Percentiles rank a stretch among this genome's conserved stretches.
phyloP scores from a whole-genome alignment of 2,888 invertebrate species.

The Achlya flavicornis region DNA sequence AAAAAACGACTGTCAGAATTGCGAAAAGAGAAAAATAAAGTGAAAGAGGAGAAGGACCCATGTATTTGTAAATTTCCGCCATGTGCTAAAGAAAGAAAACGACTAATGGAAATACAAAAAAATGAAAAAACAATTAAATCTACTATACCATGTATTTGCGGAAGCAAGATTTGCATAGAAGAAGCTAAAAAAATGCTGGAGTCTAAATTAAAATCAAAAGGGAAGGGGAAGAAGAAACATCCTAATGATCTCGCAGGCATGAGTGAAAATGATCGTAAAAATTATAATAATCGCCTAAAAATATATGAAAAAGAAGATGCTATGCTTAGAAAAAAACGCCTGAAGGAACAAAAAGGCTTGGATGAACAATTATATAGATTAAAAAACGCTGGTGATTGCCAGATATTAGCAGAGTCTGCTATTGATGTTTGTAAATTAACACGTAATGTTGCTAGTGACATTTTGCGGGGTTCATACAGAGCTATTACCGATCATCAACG shows the following conservation, averaged over 20 bases:
- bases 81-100: conserved; percentile 11
- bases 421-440: conserved; percentile 28
- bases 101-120: conserved; percentile 4
- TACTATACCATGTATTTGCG: neutral
- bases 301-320: conserved; percentile 26
- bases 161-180: neutral
- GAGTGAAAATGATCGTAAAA: conserved; percentile 13
- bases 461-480: conserved; percentile 28
- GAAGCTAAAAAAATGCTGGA: neutral
- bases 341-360: conserved; percentile 22
- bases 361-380: conserved; percentile 26
- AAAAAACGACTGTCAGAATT: conserved; percentile 12
- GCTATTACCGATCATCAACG: conserved; percentile 34
- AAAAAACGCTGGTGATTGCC: conserved; percentile 28
- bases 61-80: neutral
- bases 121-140: neutral
- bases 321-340: conserved; percentile 23
- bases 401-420: conserved; percentile 36
- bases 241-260: conserved; percentile 14
- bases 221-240: conserved; percentile 17
- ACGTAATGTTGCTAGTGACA: conserved; percentile 16
- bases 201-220: conserved; percentile 4
- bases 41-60: neutral
- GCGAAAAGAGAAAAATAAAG: neutral
- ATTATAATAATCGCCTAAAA: conserved; percentile 16